Conservation (phyloP, 1,140 invertebrate species). For the Calosoma granatense region DNA sequence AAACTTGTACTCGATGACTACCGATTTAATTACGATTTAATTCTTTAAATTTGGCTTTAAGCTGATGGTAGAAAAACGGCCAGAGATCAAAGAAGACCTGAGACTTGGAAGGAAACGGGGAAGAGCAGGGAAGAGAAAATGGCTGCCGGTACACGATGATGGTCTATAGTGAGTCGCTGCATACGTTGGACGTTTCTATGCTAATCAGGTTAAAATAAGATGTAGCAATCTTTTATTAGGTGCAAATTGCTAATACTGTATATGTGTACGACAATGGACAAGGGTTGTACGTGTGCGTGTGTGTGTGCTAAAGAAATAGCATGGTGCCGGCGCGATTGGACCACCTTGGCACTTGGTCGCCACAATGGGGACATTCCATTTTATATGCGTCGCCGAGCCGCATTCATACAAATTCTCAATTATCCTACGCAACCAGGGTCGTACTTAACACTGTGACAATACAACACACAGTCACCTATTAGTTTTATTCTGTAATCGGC, state of each 20-base stretch:
- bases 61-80: not conserved
- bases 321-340: not conserved
- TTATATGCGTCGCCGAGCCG: not conserved
- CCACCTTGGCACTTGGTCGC: not conserved
- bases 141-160: not conserved
- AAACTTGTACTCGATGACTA: not conserved
- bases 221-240: constrained; percentile 3
- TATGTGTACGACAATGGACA: not conserved
- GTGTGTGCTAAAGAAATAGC: not conserved
- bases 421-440: not conserved
- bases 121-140: not conserved
- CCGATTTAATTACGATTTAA: constrained; percentile 2
- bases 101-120: too few relatives aligned
- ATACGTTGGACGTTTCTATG: not conserved
- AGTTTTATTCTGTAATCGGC: too few relatives aligned
- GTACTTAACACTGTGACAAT: too few relatives aligned
- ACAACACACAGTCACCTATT: too few relatives aligned
- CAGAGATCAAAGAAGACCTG: not conserved
- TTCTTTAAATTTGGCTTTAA: constrained; percentile 9
- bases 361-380: constrained; percentile 4
- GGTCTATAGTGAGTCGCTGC: not conserved
- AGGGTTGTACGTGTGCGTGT: not conserved
- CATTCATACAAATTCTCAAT: not conserved
- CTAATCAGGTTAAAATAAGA: not conserved
- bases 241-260: constrained; percentile 8